Base-by-base conservation (phyloP, 2,113 vertebrate genomes). In the Xenus cinereus region DNA sequence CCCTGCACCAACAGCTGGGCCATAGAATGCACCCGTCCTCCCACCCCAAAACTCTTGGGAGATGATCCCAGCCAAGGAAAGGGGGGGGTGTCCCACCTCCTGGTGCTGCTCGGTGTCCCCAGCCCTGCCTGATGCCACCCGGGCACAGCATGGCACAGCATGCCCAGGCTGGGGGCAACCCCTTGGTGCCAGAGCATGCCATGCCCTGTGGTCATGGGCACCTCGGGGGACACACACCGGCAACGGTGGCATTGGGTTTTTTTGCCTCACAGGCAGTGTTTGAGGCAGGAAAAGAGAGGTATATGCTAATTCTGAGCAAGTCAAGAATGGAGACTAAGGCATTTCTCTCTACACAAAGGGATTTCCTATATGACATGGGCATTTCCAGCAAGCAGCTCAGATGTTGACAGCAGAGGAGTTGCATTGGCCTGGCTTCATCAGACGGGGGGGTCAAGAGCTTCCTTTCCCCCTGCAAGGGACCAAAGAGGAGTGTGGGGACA, bases 81-180 rank as follows among this genome's bases (percentile, higher is more conserved):
- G 19, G 10, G 59, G 16, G 59, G 16, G 28, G 11, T 7, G 8
- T 64, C 50, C 4, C 86, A 80, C 23, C 33, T 54, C 56, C 74
- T 5, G 22, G 14, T 14, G 22, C 30, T 41, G 35, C 50, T 72
- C 5, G 0, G 28, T 9, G 60, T 22, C 53, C 45, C 46, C 78
- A 64, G 48, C 13, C 14, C 35, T 7, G 18, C 28, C 1, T 1
- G 23, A 8, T 33, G n/a, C 23, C 8, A 3, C 1, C 2, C 4
- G 28, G 39, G 23, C 51, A 66, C 0, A 4, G 8, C 9, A 33
- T 0, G 39, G 23, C 51, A 66, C 0, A 4, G 8, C 9, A 33
- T 0, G 3, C 17, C 43, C 4, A 15, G 12, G 30, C 15, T 17
- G 46, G 37, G 20, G 30, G 24, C 19, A 82, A 18, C 53, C 59